These are phyloP conservation scores for Coptotermes formosanus DNA, from an alignment of 1,140 invertebrate species.

Conservation along the genomic window DNA sequence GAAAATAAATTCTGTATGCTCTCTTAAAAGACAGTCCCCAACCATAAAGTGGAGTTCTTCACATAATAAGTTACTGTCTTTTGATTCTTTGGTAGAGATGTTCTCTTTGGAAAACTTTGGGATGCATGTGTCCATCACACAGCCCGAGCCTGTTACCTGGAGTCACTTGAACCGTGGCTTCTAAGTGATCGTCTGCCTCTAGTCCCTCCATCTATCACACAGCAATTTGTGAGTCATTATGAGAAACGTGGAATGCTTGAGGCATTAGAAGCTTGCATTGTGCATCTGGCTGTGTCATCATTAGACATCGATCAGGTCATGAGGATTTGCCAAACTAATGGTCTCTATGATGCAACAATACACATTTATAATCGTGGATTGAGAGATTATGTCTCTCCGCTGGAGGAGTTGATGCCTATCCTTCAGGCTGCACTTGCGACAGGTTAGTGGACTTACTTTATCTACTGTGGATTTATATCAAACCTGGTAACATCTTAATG, in stretches of 20 bases:
- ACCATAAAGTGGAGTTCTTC: background rate
- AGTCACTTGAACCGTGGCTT: conserved; percentile 52
- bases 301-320: conserved; percentile 89
- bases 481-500: no score
- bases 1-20: no score
- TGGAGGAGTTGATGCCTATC: conserved; percentile 72
- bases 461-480: no score
- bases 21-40: no score
- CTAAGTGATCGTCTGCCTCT: conserved; percentile 53
- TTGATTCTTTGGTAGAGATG: conserved; percentile 43
- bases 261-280: conserved; percentile 75
- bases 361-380: conserved; percentile 86
- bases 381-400: conserved; percentile 77
- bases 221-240: conserved; percentile 62
- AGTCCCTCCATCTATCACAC: conserved; percentile 64
- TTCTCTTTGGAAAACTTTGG: conserved; percentile 56
- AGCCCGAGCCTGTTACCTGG: conserved; percentile 49
- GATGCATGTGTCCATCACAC: conserved; percentile 49
- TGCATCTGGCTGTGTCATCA: conserved; percentile 78
- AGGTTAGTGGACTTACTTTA: conserved; percentile 34
- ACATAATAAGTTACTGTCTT: background rate
- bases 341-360: conserved; percentile 83
- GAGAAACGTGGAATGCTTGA: conserved; percentile 54
- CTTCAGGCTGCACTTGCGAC: conserved; percentile 49
- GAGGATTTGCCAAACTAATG: conserved; percentile 72